Evolutionary conservation across 2,888 invertebrate genomes (phyloP), one percentile per base, ranked within the genome.

Genomic region (Sphaerophoria taeniata): DNA sequence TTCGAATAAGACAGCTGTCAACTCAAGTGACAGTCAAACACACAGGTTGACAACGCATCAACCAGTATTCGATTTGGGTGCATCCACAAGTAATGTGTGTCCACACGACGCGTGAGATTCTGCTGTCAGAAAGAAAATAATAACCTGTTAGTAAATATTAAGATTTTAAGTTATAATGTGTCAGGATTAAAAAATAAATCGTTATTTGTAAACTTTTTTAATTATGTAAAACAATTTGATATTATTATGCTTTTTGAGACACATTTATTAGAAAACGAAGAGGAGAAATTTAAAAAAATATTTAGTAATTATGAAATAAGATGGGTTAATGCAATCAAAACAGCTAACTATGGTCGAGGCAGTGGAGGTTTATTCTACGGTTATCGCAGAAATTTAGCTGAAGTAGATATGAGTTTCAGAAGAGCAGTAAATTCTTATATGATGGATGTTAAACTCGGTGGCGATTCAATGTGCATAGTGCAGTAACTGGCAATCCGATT

Each of bases 291-390:
- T 24, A 24, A 24, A 24, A 24, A 24, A 24, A 24, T 24, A 24
- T 24, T 24, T 2, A 24, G n/a, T 14, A 49, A 49, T 49, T 12
- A 49, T 14, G 49, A 49, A 11, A 6, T 49, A 49, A 49, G 49
- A 49, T 49, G 49, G n/a, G 49, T 49, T n/a, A 49, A 51, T 16
- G 16, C 51, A 51, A 24, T 51, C 14, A 51, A 16, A 12, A 51
- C 11, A 51, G 14, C 51, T 16, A 16, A 51, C 6, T 51, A 16
- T 51, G 14, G 14, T 9, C 14, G 16, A 51, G 49, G 49, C 49
- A 49, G 49, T 14, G 49, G 49, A 49, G 49, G 49, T 49, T 2
- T 49, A 14, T 49, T 49, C n/a, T 49, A 49, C n/a, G 49, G 49
- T 24, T 7, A 39, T 39, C 9, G 9, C 6, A 39, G 0, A 39